phyloP scores from a whole-genome alignment of 2,113 vertebrate species.

The Meleagris gallopavo region DNA sequence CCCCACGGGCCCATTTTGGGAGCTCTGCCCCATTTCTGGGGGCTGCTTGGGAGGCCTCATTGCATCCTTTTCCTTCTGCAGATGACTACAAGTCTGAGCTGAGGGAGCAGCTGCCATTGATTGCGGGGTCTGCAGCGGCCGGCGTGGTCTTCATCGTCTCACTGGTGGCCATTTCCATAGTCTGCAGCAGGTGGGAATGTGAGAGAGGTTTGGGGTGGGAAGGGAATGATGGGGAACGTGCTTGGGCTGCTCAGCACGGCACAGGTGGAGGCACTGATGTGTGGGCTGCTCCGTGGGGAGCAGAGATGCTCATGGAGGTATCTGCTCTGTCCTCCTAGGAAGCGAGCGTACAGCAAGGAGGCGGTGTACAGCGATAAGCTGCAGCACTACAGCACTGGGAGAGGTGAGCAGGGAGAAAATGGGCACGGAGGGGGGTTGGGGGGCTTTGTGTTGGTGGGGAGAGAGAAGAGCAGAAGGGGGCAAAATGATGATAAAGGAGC shows the following conservation, averaged over 20 bases:
- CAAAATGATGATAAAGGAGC: not conserved
- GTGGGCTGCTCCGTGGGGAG: not conserved
- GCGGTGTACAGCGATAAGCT: conserved; percentile 97
- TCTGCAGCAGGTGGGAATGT: conserved; percentile 93
- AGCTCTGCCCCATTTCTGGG: not conserved
- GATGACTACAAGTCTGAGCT: conserved; percentile 98
- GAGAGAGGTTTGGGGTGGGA: not conserved
- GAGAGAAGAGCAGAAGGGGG: not conserved
- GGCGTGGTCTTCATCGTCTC: conserved; percentile 98
- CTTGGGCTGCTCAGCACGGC: not conserved
- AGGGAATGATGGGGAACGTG: accelerated
- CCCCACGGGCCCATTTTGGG: accelerated
- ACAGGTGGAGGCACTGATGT: not conserved
- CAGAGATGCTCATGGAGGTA: not conserved
- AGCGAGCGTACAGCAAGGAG: conserved; percentile 95
- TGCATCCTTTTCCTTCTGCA: conserved; percentile 42
- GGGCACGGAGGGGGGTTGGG: not conserved
- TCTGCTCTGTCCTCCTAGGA: conserved; percentile 77
- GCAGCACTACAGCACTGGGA: conserved; percentile 97
- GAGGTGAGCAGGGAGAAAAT: conserved; percentile 84
- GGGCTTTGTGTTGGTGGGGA: not conserved
- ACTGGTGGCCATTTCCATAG: conserved; percentile 95
- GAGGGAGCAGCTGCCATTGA: conserved; percentile 95
- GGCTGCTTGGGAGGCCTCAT: not conserved
- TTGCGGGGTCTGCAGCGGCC: conserved; percentile 93